Evolutionary conservation across 2,797 vertebrate species (phyloP).

Genomic region (Epinephelus awoara): DNA sequence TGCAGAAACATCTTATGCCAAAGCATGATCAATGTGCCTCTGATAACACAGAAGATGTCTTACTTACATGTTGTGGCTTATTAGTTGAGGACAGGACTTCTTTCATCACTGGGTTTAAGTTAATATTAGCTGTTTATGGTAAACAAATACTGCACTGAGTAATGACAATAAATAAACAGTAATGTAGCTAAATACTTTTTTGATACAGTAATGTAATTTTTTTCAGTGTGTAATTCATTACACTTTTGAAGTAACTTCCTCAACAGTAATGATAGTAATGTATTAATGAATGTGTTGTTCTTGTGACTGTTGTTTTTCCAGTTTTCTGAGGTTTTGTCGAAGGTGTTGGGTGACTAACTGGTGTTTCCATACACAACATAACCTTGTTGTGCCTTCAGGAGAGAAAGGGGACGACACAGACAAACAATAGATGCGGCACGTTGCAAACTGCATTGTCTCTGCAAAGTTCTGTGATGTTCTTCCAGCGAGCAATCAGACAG

Average conservation of each 20-base stretch:
- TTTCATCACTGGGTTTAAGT: not conserved
- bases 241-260: not conserved
- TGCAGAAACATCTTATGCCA: no score
- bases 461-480: slow-evolving; percentile 22
- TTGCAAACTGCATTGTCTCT: slow-evolving; percentile 7
- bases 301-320: not conserved
- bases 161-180: no score
- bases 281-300: not conserved
- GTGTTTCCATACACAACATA: slow-evolving; percentile 73
- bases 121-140: not conserved
- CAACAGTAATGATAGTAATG: not conserved
- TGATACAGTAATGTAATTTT: not conserved
- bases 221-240: not conserved
- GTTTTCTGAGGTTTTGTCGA: slow-evolving; percentile 25
- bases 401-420: slow-evolving; percentile 22
- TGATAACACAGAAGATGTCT: no score
- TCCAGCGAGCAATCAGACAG: slow-evolving; percentile 38
- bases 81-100: not conserved
- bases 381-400: slow-evolving; percentile 62
- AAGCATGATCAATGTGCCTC: no score
- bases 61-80: not conserved
- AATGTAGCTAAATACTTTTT: no score
- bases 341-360: slow-evolving; percentile 17
- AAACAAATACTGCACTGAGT: not conserved
- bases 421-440: not conserved